Evolutionary conservation across 1,140 invertebrate genomes (phyloP), one percentile per base, ranked within the genome.

Genomic region (Trichogramma pretiosum): DNA sequence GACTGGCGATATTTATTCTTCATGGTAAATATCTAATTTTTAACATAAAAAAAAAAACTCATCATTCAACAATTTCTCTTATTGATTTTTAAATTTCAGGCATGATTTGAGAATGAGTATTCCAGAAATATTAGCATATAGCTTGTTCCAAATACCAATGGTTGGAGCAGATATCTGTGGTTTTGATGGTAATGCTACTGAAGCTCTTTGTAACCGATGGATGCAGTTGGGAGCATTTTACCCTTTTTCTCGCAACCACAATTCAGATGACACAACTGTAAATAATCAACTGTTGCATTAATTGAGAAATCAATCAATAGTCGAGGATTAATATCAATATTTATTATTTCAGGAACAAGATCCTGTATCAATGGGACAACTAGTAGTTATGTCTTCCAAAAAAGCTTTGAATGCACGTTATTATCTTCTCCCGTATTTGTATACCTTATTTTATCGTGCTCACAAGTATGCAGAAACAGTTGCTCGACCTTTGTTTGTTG

Each of bases 151-250:
- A 41, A 80, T 90, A 21, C 85, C 87, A 9, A 75, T 89, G 75
- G 82, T 90, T 64, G 91, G 90, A 1, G 84, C 89, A 3, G 89
- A 94, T 66, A 92, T 94, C 53, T 94, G 91, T 72, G 91, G 90
- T 2, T 94, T 93, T 67, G 76, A 77, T 57, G 80, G 79, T 3
- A 82, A 89, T 61, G 83, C 89, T 1, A 90, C 85, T 0, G 68
- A 60, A 13, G 67, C 77, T 19, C 69, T 92, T 1, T 92, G 88
- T 62, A 80, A 78, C 56, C 72, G 87, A 0, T 92, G 88, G 88
- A 81, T 78, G 75, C 82, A 89, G 64, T 70, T 90, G 3, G 91
- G 90, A 2, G 86, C 87, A 7, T 89, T 89, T 69, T 89, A 89
- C 68, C 86, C 87, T 1, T 93, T 93, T 70, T 80, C 85, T 1